phyloP scores from a whole-genome alignment of 2,113 vertebrate species.

The Progne subis region DNA sequence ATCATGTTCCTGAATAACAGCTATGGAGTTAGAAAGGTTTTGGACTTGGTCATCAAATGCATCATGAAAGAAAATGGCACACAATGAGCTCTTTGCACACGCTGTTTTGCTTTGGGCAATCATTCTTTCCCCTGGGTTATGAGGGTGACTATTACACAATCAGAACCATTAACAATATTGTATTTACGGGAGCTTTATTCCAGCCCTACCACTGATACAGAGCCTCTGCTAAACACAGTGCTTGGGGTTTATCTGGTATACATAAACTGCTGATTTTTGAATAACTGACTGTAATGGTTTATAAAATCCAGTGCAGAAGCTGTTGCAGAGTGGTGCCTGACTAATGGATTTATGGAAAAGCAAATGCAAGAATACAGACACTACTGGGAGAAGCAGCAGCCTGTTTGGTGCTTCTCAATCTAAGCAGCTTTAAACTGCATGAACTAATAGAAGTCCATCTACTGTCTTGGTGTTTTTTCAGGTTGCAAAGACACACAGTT shows the following conservation, averaged over 20 bases:
- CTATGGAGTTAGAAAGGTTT: neutral
- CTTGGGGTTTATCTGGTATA: neutral
- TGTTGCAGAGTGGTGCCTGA: neutral
- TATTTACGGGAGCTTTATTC: neutral
- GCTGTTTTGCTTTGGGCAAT: neutral
- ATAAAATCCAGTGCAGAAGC: neutral
- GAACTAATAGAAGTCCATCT: neutral
- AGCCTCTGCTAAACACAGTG: neutral
- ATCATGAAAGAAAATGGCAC: neutral
- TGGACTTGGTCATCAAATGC: neutral
- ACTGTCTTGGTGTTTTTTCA: too few species aligned
- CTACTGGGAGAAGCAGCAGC: neutral
- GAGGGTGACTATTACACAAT: neutral
- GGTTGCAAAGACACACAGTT: neutral
- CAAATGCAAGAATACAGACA: neutral
- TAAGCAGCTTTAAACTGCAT: neutral
- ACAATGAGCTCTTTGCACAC: neutral
- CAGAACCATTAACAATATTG: neutral
- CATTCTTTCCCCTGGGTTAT: neutral
- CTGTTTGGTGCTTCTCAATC: neutral
- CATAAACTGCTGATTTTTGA: neutral
- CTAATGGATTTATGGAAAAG: conserved; percentile 6
- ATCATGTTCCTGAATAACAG: neutral
- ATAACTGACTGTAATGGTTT: neutral
- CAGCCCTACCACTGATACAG: neutral